Evolutionary conservation across 2,888 invertebrate species (phyloP), one percentile per base, ranked within the genome.

Genomic region (Capitulum mitella): DNA sequence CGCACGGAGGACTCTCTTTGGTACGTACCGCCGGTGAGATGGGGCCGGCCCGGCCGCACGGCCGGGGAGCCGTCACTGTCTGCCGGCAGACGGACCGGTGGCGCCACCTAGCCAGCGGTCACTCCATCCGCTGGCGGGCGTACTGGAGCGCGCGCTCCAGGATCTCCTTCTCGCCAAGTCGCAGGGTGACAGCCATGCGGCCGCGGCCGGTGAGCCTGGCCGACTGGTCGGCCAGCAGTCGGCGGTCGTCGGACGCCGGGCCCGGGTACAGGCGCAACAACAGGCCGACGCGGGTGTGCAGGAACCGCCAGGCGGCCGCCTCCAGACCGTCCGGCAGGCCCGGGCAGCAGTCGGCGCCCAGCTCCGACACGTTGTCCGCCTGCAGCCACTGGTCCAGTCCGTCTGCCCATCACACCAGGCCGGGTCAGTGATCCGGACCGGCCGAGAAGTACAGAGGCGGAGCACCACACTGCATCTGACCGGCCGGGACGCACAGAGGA

Each of bases 191-290:
- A 40, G 76, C 74, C 46, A 75, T 75, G 34, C 74, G 40, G 43
- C 29, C 54, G 19, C 34, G 54, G 5, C 37, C 29, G n/a, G 54
- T 29, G 54, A 78, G 78, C n/a, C 26, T n/a, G 26, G 40, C 3
- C 75, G 43, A 75, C 37, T 29, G 37, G 26, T 40, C 54, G 70
- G 54, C 78, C 75, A 78, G 78, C 78, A 75, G 75, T 26, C 54
- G 29, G 34, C 29, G 70, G 43, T 61, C 78, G 43, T n/a, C 54
- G 54, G n/a, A 40, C 40, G 54, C 54, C 12, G 37, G 19, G 26
- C 43, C 75, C 26, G 54, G 46, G 37, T 75, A 58, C 78, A 58
- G 75, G 32, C 76, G 46, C 74, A 78, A 32, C 29, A 78, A 43
- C 34, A 75, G 75, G n/a, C 29, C 19, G 29, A 54, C 12, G 37